These are phyloP conservation scores for Carlito syrichta DNA, from an alignment of 2,113 vertebrate species.

Conservation along the genomic window DNA sequence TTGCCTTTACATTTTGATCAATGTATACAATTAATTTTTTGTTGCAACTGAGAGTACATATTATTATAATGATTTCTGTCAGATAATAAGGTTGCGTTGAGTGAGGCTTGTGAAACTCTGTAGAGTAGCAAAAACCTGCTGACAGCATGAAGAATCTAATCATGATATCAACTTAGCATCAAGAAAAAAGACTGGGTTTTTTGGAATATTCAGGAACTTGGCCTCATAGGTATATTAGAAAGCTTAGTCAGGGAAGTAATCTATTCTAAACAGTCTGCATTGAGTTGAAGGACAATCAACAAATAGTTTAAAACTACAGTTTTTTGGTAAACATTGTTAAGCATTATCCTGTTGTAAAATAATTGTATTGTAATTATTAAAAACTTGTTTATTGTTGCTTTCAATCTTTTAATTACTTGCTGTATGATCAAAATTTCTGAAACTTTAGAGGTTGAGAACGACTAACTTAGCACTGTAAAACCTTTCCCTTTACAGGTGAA, in stretches of 20 bases:
- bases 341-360: neutral
- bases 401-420: neutral
- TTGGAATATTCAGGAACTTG: neutral
- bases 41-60: neutral
- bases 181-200: neutral
- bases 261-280: neutral
- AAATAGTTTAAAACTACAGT: neutral
- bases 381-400: neutral
- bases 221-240: neutral
- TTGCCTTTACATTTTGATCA: slow-evolving; percentile 9
- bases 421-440: neutral
- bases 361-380: neutral
- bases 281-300: neutral
- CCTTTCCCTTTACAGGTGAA: neutral
- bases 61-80: neutral
- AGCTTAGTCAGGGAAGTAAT: neutral
- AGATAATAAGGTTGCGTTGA: neutral
- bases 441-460: neutral
- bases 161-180: neutral
- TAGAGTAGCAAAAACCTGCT: neutral
- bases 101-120: neutral
- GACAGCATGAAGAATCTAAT: neutral
- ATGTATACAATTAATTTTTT: neutral
- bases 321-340: neutral
- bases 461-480: neutral